Evolutionary conservation across 2,113 vertebrate species (phyloP).

Genomic region (Piliocolobus tephrosceles): DNA sequence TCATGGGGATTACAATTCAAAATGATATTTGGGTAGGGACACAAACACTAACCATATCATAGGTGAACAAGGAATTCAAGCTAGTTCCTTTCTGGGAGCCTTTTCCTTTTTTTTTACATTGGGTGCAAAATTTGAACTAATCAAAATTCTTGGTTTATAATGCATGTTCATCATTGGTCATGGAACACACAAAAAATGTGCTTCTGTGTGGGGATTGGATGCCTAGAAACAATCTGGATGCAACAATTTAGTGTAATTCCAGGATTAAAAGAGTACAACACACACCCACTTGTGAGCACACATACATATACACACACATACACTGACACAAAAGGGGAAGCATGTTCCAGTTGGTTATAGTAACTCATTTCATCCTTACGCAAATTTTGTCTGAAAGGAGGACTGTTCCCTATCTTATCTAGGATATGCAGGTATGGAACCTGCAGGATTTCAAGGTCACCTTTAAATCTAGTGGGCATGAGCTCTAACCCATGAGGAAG

Average conservation of each 20-base stretch:
- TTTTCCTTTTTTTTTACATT: neutral
- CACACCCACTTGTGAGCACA: neutral
- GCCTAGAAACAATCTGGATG: neutral
- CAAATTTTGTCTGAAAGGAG: neutral
- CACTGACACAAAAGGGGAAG: neutral
- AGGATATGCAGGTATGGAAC: neutral
- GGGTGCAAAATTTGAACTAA: neutral
- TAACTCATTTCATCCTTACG: neutral
- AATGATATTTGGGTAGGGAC: too few species aligned
- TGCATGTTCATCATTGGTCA: neutral
- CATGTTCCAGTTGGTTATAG: neutral
- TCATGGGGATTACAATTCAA: too few species aligned
- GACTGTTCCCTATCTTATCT: neutral
- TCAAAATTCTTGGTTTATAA: constrained; percentile 3
- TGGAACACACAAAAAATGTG: neutral
- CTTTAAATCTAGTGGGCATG: neutral
- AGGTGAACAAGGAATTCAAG: neutral
- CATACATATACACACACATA: neutral
- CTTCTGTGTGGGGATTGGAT: neutral
- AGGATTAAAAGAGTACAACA: neutral
- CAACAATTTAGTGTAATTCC: neutral
- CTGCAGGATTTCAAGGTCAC: neutral
- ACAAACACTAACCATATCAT: too few species aligned
- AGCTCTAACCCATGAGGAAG: neutral
- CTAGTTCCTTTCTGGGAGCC: neutral